Base-by-base conservation (phyloP, 2,113 vertebrate species). In the Phasianus colchicus region DNA sequence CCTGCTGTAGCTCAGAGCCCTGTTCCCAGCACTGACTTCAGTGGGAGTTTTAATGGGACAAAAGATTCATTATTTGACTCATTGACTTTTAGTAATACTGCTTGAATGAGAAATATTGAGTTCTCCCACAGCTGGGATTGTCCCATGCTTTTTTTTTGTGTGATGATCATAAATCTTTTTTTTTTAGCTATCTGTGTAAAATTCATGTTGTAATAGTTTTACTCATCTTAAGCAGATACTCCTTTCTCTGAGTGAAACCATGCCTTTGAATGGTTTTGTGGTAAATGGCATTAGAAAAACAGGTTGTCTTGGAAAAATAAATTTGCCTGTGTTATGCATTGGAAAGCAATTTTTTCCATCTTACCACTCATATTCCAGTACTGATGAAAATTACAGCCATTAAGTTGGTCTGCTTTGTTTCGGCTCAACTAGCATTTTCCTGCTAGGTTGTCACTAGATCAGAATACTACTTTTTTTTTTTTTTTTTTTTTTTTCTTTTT, bases 261-360 rank as follows among this genome's bases (percentile, higher is more conserved):
- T 77, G 61, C 50, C n/a, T 83, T 94, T 87, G 24, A 84, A 64
- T 74, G 73, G 14, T 36, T 91, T 88, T 95, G 83, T 95, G 94
- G 83, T 92, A 64, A 90, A 63, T 1, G 14, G n/a, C 67, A 89
- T 86, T 92, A 88, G 73, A 90, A 95, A 92, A 95, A 80, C 61
- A 93, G 81, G 83, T 87, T 93, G 48, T 95, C 71, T 88, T 96
- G 83, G 90, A 87, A 96, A 96, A 96, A 90, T 38, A 27, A 11
- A 11, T 76, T 96, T 94, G 83, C 75, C 81, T 84, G 15, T 85
- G 64, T 92, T 92, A 85, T 70, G 24, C 60, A 12, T 19, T 92
- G 47, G 72, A 89, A 96, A 96, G 57, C 50, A 61, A 69, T 88
- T 96, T 94, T 94, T 97, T 96, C 86, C 63, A 79, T 90, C 80